A percentile compares a stretch with the other conserved stretches of the same genome.
Evolutionary conservation across 2,113 vertebrate species (phyloP).

Genomic region (Candoia aspera): DNA sequence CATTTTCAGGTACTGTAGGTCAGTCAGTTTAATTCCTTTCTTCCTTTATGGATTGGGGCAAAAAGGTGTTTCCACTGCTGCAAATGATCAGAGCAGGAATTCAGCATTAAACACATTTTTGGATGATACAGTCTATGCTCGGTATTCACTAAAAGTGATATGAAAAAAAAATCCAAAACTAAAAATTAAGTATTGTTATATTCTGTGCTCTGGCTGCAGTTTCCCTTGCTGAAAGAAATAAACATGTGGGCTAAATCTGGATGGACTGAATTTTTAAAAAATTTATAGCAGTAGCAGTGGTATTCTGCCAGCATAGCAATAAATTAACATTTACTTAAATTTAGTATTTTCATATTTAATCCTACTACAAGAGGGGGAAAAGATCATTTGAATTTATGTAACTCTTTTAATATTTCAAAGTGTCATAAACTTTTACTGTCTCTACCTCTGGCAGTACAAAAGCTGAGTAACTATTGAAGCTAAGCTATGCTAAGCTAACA

Average conservation of each 20-base stretch:
- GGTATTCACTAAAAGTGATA: too few relatives aligned
- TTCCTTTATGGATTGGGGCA: not conserved
- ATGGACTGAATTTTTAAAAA: not conserved
- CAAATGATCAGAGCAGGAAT: not conserved
- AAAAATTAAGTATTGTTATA: not conserved
- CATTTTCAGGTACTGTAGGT: not conserved
- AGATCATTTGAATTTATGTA: too few relatives aligned
- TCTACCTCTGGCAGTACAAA: constrained; percentile 1
- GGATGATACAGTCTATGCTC: too few relatives aligned
- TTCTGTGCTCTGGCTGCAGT: not conserved
- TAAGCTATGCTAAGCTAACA: not conserved
- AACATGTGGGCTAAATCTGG: not conserved
- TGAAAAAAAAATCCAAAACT: not conserved
- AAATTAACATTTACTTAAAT: constrained; percentile 28
- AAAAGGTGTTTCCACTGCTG: not conserved
- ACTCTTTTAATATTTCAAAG: not conserved
- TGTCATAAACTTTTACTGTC: not conserved
- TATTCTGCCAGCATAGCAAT: not conserved
- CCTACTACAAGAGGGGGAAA: not conserved
- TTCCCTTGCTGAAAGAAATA: not conserved
- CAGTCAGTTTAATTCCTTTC: not conserved
- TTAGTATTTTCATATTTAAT: constrained; percentile 27
- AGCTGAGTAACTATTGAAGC: constrained; percentile 47
- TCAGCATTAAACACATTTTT: not conserved
- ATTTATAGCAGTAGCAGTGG: not conserved